Percentiles rank a stretch among this genome's conserved stretches.
Evolutionary conservation across 2,888 invertebrate species (phyloP).

Genomic region (Pilophorus perplexus): DNA sequence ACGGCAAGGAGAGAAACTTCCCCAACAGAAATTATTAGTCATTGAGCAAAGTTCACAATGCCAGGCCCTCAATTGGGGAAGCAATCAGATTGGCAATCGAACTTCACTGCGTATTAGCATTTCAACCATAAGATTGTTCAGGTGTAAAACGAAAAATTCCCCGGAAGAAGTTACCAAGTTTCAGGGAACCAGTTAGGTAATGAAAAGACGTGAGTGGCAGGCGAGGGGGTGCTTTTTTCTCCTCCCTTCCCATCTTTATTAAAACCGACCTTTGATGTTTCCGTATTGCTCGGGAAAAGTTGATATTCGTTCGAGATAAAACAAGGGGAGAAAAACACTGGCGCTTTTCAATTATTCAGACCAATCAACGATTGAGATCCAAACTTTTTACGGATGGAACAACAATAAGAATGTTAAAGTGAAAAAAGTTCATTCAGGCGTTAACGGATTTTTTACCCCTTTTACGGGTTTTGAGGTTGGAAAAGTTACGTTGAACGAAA

Average conservation of each 20-base stretch:
- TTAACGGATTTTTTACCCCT: too few relatives aligned
- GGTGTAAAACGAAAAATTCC: constrained; percentile 7
- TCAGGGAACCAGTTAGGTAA: not conserved
- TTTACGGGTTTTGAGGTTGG: too few relatives aligned
- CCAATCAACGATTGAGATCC: not conserved
- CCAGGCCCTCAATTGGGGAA: not conserved
- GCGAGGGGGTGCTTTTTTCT: not conserved
- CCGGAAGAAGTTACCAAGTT: constrained; percentile 6
- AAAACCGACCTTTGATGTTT: not conserved
- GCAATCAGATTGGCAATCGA: constrained; percentile 17
- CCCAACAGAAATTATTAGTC: constrained; percentile 20
- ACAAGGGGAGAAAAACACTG: not conserved
- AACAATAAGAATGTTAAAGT: not conserved
- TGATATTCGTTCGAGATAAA: not conserved
- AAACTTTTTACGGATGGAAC: not conserved
- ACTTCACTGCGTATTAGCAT: constrained; percentile 12
- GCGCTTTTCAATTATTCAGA: constrained; percentile 5
- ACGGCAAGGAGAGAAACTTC: too few relatives aligned
- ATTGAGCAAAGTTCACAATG: constrained; percentile 2
- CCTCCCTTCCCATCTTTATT: constrained; percentile 3
- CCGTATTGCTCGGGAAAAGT: not conserved
- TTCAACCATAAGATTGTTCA: constrained; percentile 11
- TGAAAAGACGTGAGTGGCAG: not conserved
- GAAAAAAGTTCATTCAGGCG: not conserved
- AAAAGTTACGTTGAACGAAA: too few relatives aligned